Conservation (phyloP, 2,113 vertebrate species). For the Neoarius graeffei region DNA sequence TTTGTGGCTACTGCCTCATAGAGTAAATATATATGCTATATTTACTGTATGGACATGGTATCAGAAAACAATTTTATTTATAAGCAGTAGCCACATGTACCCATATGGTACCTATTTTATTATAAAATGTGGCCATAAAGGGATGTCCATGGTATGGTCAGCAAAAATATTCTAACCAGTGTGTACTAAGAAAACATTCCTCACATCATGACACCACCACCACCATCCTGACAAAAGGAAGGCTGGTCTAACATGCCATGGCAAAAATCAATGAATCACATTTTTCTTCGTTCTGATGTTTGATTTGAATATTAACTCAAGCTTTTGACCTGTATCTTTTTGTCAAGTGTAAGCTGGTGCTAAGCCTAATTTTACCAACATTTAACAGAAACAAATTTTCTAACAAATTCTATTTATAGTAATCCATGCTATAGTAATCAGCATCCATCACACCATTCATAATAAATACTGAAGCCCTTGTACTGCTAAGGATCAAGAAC, state of each 20-base stretch:
- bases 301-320: not conserved
- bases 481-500: not conserved
- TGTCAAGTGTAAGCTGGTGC: not conserved
- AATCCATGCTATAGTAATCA: not conserved
- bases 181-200: not conserved
- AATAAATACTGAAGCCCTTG: not conserved
- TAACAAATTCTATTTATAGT: not conserved
- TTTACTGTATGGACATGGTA: no score
- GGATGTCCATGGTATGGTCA: not conserved
- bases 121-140: not conserved
- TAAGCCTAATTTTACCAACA: not conserved
- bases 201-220: no score
- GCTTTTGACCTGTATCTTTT: not conserved
- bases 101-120: not conserved
- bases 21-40: no score
- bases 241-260: not conserved
- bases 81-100: no score
- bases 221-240: not conserved
- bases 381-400: not conserved
- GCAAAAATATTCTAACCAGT: not conserved
- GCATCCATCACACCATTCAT: not conserved
- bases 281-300: not conserved
- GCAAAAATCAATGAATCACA: no score
- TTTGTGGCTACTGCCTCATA: no score
- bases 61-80: no score